phyloP scores from a whole-genome alignment of 2,797 vertebrate species.

The Geotrypetes seraphini region DNA sequence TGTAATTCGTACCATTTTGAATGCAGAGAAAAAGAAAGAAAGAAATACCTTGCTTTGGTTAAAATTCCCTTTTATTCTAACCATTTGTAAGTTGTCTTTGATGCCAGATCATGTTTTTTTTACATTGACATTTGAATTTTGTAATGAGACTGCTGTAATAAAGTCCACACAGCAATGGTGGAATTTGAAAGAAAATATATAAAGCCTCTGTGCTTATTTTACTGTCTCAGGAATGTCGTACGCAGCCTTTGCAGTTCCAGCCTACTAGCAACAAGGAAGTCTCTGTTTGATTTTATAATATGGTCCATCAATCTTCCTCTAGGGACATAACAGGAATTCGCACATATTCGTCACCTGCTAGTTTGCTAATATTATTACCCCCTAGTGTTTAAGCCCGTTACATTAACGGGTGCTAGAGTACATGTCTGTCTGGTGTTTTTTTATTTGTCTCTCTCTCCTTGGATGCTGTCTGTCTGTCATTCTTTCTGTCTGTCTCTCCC shows the following conservation, averaged over 20 bases:
- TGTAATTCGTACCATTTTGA: too few relatives aligned
- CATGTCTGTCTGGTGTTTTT: too few relatives aligned
- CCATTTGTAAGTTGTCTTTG: conserved; percentile 39
- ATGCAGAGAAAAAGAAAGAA: background rate
- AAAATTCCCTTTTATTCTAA: conserved; percentile 11
- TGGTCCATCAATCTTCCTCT: conserved; percentile 12
- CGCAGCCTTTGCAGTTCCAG: conserved; percentile 20
- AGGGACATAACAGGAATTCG: conserved; percentile 7
- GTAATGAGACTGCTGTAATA: background rate
- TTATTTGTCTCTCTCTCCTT: too few relatives aligned
- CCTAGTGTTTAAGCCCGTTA: too few relatives aligned
- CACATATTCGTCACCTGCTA: conserved; percentile 26
- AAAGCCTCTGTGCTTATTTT: conserved; percentile 11
- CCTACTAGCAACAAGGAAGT: conserved; percentile 28
- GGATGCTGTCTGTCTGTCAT: too few relatives aligned
- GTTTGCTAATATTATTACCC: conserved; percentile 14
- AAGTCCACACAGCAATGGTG: conserved; percentile 11
- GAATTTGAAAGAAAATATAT: background rate
- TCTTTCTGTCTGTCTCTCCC: too few relatives aligned
- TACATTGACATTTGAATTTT: conserved; percentile 22
- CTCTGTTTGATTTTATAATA: conserved; percentile 39
- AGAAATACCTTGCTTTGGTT: conserved; percentile 14
- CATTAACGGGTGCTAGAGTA: too few relatives aligned
- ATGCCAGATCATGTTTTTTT: conserved; percentile 30
- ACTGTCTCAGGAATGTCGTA: conserved; percentile 33